Conservation (phyloP, 2,797 vertebrate species). For the Miichthys miiuy region DNA sequence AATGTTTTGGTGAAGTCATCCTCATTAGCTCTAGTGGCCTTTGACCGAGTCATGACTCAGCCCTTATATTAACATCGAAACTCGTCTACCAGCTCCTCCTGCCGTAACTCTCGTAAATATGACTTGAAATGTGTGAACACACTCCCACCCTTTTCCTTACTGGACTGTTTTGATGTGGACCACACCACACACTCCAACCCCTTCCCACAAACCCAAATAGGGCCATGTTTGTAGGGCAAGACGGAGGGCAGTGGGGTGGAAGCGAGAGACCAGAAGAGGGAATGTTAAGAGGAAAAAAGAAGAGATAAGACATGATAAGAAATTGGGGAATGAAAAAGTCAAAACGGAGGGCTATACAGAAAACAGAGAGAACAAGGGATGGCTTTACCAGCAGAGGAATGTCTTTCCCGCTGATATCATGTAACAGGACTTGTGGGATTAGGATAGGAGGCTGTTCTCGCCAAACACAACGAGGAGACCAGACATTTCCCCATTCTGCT, state of each 20-base stretch:
- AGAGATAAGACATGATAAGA: constrained; percentile 4
- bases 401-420: constrained; percentile 71
- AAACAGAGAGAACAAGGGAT: constrained; percentile 53
- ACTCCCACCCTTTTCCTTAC: constrained; percentile 39
- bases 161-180: constrained; percentile 66
- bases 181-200: constrained; percentile 27
- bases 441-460: constrained; percentile 58
- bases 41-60: constrained; percentile 62
- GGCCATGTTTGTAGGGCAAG: constrained; percentile 69
- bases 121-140: constrained; percentile 52
- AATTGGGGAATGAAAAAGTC: constrained; percentile 12
- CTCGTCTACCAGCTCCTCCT: constrained; percentile 8
- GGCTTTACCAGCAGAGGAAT: constrained; percentile 71
- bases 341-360: constrained; percentile 31
- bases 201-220: constrained; percentile 77
- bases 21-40: constrained; percentile 30
- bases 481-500: constrained; percentile 56
- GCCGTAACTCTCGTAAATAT: constrained; percentile 40
- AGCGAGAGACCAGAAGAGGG: constrained; percentile 34
- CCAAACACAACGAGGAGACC: constrained; percentile 58
- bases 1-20: constrained; percentile 51
- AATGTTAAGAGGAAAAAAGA: background rate
- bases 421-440: constrained; percentile 65
- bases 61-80: constrained; percentile 34
- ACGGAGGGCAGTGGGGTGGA: constrained; percentile 49